These are phyloP conservation scores for Actias luna DNA, from an alignment of 2,888 invertebrate genomes.

Conservation along the genomic window DNA sequence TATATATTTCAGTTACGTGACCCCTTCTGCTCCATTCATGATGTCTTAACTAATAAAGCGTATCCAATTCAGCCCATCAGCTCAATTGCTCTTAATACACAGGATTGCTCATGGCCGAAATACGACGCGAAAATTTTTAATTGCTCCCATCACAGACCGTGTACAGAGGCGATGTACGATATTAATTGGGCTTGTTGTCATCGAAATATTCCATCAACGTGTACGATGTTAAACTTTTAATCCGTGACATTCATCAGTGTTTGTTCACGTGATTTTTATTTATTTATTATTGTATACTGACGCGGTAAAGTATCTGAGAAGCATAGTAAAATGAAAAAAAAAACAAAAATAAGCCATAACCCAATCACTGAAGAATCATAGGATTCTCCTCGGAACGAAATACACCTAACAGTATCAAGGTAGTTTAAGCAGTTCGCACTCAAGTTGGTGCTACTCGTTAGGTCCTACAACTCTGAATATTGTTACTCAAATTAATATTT, in stretches of 20 bases:
- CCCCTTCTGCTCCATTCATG: slow-evolving; percentile 59
- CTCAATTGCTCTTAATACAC: slow-evolving; percentile 73
- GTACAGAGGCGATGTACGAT: slow-evolving; percentile 39
- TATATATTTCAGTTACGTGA: slow-evolving; percentile 27
- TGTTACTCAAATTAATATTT: no score
- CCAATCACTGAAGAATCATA: no score
- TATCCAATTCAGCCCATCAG: slow-evolving; percentile 76
- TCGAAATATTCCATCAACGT: slow-evolving; percentile 21
- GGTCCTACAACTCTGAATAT: no score
- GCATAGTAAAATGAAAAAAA: no score
- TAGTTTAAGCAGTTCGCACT: no score
- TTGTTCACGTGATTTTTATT: neutral
- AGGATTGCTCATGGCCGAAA: slow-evolving; percentile 66
- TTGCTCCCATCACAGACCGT: slow-evolving; percentile 44
- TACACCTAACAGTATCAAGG: no score
- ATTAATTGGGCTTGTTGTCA: slow-evolving; percentile 46
- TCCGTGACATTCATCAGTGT: neutral
- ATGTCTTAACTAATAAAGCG: slow-evolving; percentile 73
- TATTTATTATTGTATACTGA: no score
- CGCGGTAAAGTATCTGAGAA: no score
- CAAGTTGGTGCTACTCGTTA: no score
- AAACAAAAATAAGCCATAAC: no score
- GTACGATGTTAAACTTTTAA: slow-evolving; percentile 28
- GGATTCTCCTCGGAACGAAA: no score
- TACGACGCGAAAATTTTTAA: slow-evolving; percentile 68